Evolutionary conservation across 2,113 vertebrate species (phyloP).

Genomic region (Microcebus jonahi): DNA sequence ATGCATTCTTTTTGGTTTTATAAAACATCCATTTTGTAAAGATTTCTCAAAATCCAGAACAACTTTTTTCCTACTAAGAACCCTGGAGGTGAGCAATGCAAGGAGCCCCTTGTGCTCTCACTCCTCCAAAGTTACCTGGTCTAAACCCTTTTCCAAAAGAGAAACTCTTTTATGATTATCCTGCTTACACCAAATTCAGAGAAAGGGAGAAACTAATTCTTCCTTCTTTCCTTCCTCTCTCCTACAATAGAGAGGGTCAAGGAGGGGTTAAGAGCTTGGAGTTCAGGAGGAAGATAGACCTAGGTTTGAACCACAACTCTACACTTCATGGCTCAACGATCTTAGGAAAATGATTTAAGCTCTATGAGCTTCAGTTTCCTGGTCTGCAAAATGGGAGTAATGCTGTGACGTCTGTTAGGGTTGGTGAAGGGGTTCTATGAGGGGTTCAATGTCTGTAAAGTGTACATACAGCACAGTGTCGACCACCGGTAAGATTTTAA

Average conservation of each 20-base stretch:
- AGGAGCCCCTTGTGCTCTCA: accelerated
- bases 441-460: background rate
- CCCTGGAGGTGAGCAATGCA: background rate
- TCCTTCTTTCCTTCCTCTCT: background rate
- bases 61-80: background rate
- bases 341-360: background rate
- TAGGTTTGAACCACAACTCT: background rate
- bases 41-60: background rate
- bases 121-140: background rate
- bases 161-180: background rate
- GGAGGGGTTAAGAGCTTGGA: background rate
- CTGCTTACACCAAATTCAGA: background rate
- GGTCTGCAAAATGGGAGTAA: background rate
- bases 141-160: background rate
- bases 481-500: background rate
- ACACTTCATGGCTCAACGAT: background rate
- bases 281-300: background rate
- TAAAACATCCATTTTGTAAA: background rate
- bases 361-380: background rate
- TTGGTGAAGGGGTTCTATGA: background rate
- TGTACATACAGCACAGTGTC: background rate
- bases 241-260: background rate
- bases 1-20: background rate
- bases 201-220: background rate
- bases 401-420: too few species aligned